Evolutionary conservation across 2,797 vertebrate species (phyloP), one percentile per base, ranked within the genome.

Genomic region (Parotocinclus haroldoi): DNA sequence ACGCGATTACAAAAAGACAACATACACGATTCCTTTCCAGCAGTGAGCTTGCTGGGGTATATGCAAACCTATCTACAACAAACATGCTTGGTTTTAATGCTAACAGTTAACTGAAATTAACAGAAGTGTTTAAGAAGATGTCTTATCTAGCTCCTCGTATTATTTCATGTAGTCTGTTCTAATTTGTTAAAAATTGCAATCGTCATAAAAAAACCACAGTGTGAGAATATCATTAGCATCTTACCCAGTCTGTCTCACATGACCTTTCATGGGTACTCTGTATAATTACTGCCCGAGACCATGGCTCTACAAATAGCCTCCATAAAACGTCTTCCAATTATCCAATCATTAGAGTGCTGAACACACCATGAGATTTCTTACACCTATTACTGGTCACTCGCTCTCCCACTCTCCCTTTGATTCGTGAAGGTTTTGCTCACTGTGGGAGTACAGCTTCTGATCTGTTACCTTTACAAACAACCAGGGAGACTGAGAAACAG

Each of bases 271-370:
- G 58, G 18, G 2, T 66, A 66, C 68, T 71, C 75, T 74, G 17
- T 68, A 68, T 74, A 78, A 83, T 80, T 79, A 74, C 63, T 61
- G 71, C 74, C 70, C 71, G 71, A 53, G 53, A 77, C 63, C 53
- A 76, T 71, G 45, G 53, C 63, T 76, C 69, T 74, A 71, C 72
- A 76, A 69, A 66, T 67, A 72, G 57, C 59, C 73, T 76, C 66
- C 74, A 78, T 80, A 68, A 81, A 71, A 79, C 69, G 76, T 77
- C 70, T 75, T 56, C 7, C 54, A 75, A 72, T 79, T 74, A 54
- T 56, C 52, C 63, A 76, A 68, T 71, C 10, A 58, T 77, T 69
- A 66, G 38, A 63, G 48, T 56, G 44, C 53, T 62, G 42, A 67
- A 53, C 44, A 61, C 57, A 67, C 57, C 59, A 58, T 64, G 48